Evolutionary conservation across 2,888 invertebrate genomes (phyloP).

Genomic region (Parascotia fuliginaria): DNA sequence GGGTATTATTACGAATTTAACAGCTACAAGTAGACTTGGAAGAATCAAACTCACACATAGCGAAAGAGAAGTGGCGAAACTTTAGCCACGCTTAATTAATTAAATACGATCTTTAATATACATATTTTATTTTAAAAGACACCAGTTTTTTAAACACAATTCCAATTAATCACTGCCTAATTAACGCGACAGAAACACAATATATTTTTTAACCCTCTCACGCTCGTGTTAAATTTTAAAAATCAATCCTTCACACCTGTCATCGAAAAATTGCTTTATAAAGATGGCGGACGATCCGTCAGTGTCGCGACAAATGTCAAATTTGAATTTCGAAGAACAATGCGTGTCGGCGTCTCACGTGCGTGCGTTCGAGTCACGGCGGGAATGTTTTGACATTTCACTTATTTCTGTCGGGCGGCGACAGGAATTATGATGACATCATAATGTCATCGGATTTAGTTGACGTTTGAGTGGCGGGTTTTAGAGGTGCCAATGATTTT

Average conservation of each 20-base stretch:
- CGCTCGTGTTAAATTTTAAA: slow-evolving; percentile 12
- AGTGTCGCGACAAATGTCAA: slow-evolving; percentile 58
- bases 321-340: slow-evolving; percentile 64
- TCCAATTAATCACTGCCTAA: slow-evolving; percentile 36
- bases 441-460: neutral
- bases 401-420: slow-evolving; percentile 25
- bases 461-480: slow-evolving; percentile 5
- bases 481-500: slow-evolving; percentile 1
- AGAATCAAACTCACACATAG: too few species aligned
- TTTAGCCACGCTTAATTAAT: too few species aligned
- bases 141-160: neutral
- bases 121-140: neutral
- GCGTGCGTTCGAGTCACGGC: slow-evolving; percentile 36
- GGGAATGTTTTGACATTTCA: slow-evolving; percentile 50
- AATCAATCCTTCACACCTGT: slow-evolving; percentile 44
- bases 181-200: slow-evolving; percentile 25
- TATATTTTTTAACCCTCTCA: slow-evolving; percentile 19
- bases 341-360: too few species aligned
- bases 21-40: too few species aligned
- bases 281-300: slow-evolving; percentile 55
- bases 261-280: slow-evolving; percentile 39
- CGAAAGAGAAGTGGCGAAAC: too few species aligned
- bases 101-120: too few species aligned
- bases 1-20: too few species aligned
- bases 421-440: slow-evolving; percentile 25